Evolutionary conservation across 2,888 invertebrate species (phyloP).

Genomic region (Folsomia manolachei): DNA sequence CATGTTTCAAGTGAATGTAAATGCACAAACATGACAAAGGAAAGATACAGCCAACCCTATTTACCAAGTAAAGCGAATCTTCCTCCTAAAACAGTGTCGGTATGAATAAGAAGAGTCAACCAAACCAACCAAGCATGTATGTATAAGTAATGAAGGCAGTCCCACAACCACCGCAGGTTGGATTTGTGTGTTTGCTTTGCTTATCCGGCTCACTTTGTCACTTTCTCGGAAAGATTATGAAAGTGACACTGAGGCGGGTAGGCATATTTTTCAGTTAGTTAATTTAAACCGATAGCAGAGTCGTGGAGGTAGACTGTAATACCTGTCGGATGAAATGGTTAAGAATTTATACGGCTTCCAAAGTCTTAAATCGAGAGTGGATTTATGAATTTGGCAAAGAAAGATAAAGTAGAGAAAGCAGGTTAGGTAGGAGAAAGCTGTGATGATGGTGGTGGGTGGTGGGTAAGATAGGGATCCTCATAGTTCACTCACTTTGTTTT

Average conservation of each 20-base stretch:
- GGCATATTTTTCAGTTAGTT: background rate
- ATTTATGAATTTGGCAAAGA: constrained; percentile 13
- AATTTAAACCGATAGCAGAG: background rate
- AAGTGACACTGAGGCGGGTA: background rate
- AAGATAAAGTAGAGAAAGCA: constrained; percentile 15
- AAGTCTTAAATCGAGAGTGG: background rate
- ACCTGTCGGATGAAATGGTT: background rate
- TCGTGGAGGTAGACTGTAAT: background rate
- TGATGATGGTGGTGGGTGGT: too few species aligned
- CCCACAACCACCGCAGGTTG: background rate
- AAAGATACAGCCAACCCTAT: background rate
- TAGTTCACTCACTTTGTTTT: constrained; percentile 13
- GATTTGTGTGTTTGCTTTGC: background rate
- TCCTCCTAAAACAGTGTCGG: too few species aligned
- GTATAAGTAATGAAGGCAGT: background rate
- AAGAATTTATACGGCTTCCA: background rate
- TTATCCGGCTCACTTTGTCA: background rate
- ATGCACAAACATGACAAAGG: background rate
- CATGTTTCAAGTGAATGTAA: background rate
- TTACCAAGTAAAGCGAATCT: background rate
- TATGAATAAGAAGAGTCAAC: background rate
- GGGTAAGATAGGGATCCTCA: too few species aligned
- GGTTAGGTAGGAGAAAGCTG: constrained; percentile 1
- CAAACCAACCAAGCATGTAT: background rate
- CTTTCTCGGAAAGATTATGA: background rate